These are phyloP conservation scores for Harpagifer antarcticus DNA, from an alignment of 2,797 vertebrate species.

Conservation along the genomic window DNA sequence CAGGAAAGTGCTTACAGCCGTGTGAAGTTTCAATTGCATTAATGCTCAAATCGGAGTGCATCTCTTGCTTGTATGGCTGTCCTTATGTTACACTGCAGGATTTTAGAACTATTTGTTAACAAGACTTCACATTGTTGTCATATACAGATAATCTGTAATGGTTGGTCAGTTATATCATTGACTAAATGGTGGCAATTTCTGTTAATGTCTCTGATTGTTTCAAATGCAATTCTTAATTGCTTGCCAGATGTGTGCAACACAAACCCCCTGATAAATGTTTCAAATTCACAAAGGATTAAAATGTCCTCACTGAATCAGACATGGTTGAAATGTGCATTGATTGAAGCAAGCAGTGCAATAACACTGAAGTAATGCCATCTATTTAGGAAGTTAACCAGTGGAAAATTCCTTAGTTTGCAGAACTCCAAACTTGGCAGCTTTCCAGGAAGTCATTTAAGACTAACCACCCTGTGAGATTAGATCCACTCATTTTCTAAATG, in stretches of 20 bases:
- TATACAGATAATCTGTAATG: neutral
- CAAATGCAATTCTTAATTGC: slow-evolving; percentile 9
- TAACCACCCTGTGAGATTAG: slow-evolving; percentile 74
- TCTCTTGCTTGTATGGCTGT: slow-evolving; percentile 20
- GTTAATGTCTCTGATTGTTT: slow-evolving; percentile 5
- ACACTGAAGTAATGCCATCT: slow-evolving; percentile 59
- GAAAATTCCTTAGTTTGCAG: slow-evolving; percentile 80
- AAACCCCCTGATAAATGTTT: slow-evolving; percentile 15
- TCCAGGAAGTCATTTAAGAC: slow-evolving; percentile 78
- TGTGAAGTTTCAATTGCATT: slow-evolving; percentile 34
- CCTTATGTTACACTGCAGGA: slow-evolving; percentile 18
- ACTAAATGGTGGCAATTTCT: neutral
- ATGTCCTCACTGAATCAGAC: slow-evolving; percentile 15
- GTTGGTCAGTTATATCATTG: slow-evolving; percentile 6
- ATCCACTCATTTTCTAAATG: slow-evolving; percentile 74
- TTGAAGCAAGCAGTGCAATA: slow-evolving; percentile 52
- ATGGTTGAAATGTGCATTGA: slow-evolving; percentile 44
- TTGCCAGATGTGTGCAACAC: neutral
- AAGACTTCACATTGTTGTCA: slow-evolving; percentile 16
- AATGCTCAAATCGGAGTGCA: slow-evolving; percentile 23
- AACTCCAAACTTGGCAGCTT: slow-evolving; percentile 73
- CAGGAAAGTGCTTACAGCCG: slow-evolving; percentile 39
- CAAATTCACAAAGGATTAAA: slow-evolving; percentile 32
- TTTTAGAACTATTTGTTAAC: slow-evolving; percentile 8
- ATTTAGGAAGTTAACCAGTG: slow-evolving; percentile 71